A percentile compares a stretch with the other conserved stretches of the same genome.
phyloP scores from a whole-genome alignment of 2,113 vertebrate species.

The Muntiacus muntjak region DNA sequence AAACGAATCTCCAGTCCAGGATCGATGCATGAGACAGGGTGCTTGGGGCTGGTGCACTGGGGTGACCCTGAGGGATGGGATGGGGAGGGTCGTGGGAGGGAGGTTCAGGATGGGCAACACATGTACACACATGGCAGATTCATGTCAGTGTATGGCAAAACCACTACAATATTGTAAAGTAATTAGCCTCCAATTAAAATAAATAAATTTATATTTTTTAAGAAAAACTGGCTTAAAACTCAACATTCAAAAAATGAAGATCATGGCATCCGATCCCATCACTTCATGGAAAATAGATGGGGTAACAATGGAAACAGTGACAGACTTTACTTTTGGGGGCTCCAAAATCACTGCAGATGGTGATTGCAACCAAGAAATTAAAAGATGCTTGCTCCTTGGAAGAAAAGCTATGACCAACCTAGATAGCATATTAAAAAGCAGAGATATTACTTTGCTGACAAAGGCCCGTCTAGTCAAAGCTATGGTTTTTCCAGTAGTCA shows the following conservation, averaged over 20 bases:
- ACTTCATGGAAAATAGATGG: background rate
- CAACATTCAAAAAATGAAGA: background rate
- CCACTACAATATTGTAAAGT: too few relatives aligned
- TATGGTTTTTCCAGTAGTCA: background rate
- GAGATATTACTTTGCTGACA: background rate
- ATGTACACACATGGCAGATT: too few relatives aligned
- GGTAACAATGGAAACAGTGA: background rate
- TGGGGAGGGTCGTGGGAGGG: too few relatives aligned
- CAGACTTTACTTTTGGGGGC: background rate
- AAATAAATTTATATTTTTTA: too few relatives aligned
- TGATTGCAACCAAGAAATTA: background rate
- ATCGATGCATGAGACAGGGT: too few relatives aligned
- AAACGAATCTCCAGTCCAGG: too few relatives aligned
- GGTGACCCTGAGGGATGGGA: too few relatives aligned
- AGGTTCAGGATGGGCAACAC: too few relatives aligned
- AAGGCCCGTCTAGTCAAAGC: background rate
- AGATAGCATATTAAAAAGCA: background rate
- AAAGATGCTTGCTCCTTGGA: background rate
- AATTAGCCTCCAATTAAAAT: too few relatives aligned
- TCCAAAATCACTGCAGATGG: background rate
- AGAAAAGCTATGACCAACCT: background rate
- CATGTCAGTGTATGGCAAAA: too few relatives aligned
- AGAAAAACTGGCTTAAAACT: background rate
- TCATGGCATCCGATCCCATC: rapidly evolving
- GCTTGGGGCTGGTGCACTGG: too few relatives aligned